phyloP scores from a whole-genome alignment of 2,797 vertebrate genomes.

The Pseudopleuronectes americanus region DNA sequence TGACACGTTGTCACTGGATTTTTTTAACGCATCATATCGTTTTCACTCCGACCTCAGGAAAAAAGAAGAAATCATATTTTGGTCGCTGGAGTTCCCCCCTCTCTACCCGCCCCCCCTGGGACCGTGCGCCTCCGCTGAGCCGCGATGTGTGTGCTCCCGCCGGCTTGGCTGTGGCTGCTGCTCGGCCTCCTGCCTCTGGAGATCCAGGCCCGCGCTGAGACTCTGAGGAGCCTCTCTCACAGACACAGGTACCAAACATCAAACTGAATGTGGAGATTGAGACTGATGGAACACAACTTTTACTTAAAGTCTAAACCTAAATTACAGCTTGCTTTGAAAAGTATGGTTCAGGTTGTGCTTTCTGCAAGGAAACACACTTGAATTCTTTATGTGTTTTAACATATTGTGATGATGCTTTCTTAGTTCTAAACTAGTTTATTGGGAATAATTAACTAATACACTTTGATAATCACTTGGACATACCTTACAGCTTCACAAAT shows the following conservation, averaged over 20 bases:
- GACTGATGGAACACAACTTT: not conserved
- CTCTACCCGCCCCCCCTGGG: not conserved
- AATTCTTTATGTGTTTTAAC: no score
- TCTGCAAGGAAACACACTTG: not conserved
- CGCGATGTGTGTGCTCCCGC: slow-evolving; percentile 61
- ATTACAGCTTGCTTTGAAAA: not conserved
- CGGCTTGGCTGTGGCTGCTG: slow-evolving; percentile 70
- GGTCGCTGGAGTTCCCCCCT: not conserved
- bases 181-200: slow-evolving; percentile 70
- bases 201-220: slow-evolving; percentile 54
- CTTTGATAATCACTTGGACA: no score
- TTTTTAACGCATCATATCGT: not conserved
- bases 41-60: not conserved
- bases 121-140: slow-evolving; percentile 25
- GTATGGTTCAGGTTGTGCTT: not conserved
- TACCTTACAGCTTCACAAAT: no score
- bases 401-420: no score
- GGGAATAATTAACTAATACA: no score
- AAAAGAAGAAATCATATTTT: no score
- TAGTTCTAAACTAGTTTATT: no score
- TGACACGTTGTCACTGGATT: not conserved
- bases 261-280: not conserved
- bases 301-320: no score
- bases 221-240: slow-evolving; percentile 37
- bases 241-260: slow-evolving; percentile 65